Evolutionary conservation across 2,888 invertebrate genomes (phyloP).

Genomic region (Drosophila cognata): DNA sequence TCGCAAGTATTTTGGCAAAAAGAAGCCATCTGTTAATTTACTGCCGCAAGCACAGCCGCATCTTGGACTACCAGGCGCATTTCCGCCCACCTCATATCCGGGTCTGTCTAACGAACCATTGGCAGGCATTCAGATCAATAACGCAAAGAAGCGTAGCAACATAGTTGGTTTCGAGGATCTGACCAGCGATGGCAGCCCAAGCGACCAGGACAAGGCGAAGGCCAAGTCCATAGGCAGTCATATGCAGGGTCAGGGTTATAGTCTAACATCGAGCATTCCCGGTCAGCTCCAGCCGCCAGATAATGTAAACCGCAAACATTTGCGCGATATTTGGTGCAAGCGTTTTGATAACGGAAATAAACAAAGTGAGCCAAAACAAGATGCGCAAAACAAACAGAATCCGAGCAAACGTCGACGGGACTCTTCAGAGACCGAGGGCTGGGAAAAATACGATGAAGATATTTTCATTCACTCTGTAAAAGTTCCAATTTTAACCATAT

Average conservation of each 20-base stretch:
- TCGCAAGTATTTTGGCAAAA: conserved; percentile 57
- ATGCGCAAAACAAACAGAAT: no score
- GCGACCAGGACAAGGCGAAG: conserved; percentile 15
- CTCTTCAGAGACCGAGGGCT: no score
- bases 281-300: background rate
- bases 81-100: conserved; percentile 77
- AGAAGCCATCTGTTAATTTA: conserved; percentile 11
- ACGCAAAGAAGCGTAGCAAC: conserved; percentile 47
- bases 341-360: conserved; percentile 67
- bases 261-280: conserved; percentile 32
- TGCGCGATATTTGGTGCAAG: conserved; percentile 80
- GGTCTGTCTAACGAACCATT: conserved; percentile 64
- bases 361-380: no score
- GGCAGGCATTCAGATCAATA: conserved; percentile 28
- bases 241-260: conserved; percentile 70
- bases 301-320: conserved; percentile 63
- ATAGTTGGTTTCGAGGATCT: conserved; percentile 77
- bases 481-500: conserved; percentile 61
- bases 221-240: background rate
- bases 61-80: conserved; percentile 38
- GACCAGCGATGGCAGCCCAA: conserved; percentile 7
- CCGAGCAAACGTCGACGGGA: no score
- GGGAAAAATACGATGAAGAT: conserved; percentile 79
- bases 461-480: conserved; percentile 68
- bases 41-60: conserved; percentile 26